Evolutionary conservation across 2,113 vertebrate species (phyloP).

Genomic region (Colius striatus): DNA sequence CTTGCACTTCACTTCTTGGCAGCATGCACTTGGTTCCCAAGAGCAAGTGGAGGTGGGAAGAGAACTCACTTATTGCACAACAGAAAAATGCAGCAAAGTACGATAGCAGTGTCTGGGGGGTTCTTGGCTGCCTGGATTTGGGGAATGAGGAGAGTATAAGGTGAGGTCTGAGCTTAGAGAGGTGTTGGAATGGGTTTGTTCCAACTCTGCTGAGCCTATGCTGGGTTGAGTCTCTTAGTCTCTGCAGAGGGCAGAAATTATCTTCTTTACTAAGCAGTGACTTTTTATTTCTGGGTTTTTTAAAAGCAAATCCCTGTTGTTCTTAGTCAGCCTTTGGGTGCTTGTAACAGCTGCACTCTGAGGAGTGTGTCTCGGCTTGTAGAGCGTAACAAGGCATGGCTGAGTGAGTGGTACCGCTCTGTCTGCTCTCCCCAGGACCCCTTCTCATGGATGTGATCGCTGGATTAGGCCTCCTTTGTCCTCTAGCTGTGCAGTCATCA

Average conservation of each 20-base stretch:
- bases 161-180: background rate
- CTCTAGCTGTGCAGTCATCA: background rate
- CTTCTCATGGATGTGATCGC: background rate
- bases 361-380: background rate
- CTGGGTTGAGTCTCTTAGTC: background rate
- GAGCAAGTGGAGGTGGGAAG: background rate
- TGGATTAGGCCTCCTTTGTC: background rate
- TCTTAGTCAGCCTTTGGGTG: background rate
- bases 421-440: background rate
- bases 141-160: background rate
- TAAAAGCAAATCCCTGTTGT: background rate
- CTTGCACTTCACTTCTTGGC: background rate
- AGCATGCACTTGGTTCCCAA: background rate
- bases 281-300: background rate
- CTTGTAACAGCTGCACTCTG: background rate
- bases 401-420: background rate
- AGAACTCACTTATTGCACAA: background rate
- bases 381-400: background rate
- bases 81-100: background rate
- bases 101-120: fast-evolving
- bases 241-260: background rate
- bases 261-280: background rate
- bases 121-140: background rate
- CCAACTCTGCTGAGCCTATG: background rate
- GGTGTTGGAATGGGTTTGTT: background rate